These are phyloP conservation scores for Sinocyclocheilus grahami DNA, from an alignment of 2,113 vertebrate species.

Conservation along the genomic window DNA sequence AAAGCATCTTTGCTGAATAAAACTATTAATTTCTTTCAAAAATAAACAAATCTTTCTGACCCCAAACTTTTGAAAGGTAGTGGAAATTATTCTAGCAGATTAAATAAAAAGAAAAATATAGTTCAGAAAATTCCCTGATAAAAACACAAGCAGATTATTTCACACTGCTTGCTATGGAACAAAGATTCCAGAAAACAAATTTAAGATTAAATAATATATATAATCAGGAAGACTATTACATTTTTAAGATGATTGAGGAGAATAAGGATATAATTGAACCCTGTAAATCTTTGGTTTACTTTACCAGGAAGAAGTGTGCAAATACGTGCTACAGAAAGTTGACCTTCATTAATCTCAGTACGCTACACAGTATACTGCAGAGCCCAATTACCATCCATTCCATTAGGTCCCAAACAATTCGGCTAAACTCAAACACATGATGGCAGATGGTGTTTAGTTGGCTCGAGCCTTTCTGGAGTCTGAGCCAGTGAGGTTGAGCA, in stretches of 20 bases:
- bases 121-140: not conserved
- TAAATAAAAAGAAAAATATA: too few species aligned
- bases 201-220: not conserved
- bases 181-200: not conserved
- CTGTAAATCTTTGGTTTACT: not conserved
- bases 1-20: too few species aligned
- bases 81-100: not conserved
- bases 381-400: slow-evolving; percentile 4
- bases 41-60: not conserved
- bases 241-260: not conserved
- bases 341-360: not conserved
- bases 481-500: slow-evolving; percentile 81
- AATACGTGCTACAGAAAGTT: not conserved
- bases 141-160: not conserved
- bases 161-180: not conserved
- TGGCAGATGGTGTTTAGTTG: slow-evolving; percentile 73
- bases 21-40: too few species aligned
- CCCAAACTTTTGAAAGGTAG: not conserved
- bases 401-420: not conserved
- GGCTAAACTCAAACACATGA: not conserved
- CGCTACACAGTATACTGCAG: not conserved
- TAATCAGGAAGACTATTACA: not conserved
- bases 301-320: not conserved
- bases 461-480: slow-evolving; percentile 76
- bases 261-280: not conserved